Conservation (phyloP, 64 coral and sea anemone genomes). For the Pocillopora verrucosa region DNA sequence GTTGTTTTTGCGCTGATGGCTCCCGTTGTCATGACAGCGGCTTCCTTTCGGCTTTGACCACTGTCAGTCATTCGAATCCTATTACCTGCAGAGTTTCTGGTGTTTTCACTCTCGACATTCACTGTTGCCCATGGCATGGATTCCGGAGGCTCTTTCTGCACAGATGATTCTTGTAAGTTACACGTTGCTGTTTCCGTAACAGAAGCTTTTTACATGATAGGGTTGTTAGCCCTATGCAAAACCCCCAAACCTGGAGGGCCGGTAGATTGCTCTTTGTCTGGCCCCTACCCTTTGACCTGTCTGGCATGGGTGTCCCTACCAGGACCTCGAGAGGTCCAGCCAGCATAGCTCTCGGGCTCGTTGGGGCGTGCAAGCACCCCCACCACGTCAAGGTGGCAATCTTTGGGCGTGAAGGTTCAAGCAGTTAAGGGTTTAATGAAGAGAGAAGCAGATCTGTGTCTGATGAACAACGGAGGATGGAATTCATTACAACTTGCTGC, state of each 20-base stretch:
- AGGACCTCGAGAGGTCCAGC: slow-evolving; percentile 9
- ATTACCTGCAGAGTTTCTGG: slow-evolving; percentile 22
- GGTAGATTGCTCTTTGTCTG: background rate
- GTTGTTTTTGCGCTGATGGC: slow-evolving; percentile 10
- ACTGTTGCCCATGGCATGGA: slow-evolving; percentile 2
- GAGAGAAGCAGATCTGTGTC: no score
- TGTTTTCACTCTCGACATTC: slow-evolving; percentile 1
- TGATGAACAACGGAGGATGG: no score
- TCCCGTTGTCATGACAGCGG: slow-evolving; percentile 27
- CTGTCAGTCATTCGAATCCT: slow-evolving; percentile 5
- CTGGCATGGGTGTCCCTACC: background rate
- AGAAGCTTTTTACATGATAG: slow-evolving; percentile 6
- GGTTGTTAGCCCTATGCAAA: no score
- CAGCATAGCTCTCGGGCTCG: background rate
- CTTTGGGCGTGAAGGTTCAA: no score
- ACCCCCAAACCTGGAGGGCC: no score
- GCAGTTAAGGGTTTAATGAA: no score
- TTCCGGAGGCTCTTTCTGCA: background rate
- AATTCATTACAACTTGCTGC: no score
- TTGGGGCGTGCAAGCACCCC: background rate
- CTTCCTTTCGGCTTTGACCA: slow-evolving; percentile 3
- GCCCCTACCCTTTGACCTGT: background rate
- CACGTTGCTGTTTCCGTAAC: slow-evolving; percentile 24
- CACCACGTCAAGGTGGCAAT: no score
- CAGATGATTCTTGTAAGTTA: background rate